A percentile compares a stretch with the other conserved stretches of the same genome.
These are phyloP conservation scores for Tubulanus polymorphus DNA, from an alignment of 2,888 invertebrate genomes.

Conservation along the genomic window DNA sequence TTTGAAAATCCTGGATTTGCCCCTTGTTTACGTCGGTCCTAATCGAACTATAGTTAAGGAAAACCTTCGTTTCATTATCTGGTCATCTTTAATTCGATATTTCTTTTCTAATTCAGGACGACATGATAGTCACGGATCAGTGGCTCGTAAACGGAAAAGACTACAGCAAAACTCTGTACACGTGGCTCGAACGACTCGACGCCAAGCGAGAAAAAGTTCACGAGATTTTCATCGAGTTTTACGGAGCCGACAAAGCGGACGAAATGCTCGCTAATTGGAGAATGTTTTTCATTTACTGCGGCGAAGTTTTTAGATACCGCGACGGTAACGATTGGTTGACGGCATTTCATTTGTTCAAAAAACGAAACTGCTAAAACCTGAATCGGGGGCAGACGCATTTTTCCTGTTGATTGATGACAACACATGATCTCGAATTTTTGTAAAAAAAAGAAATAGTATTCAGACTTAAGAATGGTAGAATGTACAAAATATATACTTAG, in stretches of 20 bases:
- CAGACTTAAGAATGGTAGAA: too few relatives aligned
- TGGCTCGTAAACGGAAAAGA: slow-evolving; percentile 37
- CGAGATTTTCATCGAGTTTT: slow-evolving; percentile 26
- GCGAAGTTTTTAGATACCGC: slow-evolving; percentile 39
- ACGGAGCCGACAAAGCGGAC: slow-evolving; percentile 29
- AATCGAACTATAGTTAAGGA: too few relatives aligned
- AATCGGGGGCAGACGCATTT: too few relatives aligned
- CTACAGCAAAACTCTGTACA: slow-evolving; percentile 37
- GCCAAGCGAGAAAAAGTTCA: slow-evolving; percentile 29
- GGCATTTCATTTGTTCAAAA: slow-evolving; percentile 35
- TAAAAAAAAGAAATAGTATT: too few relatives aligned
- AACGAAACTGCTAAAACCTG: too few relatives aligned
- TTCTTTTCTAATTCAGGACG: slow-evolving; percentile 26
- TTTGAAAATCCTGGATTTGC: too few relatives aligned
- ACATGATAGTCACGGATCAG: slow-evolving; percentile 31
- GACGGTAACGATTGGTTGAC: slow-evolving; percentile 43
- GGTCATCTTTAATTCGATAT: background rate
- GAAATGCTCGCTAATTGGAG: slow-evolving; percentile 41
- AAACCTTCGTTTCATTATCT: background rate
- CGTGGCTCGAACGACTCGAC: slow-evolving; percentile 33
- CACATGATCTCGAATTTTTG: too few relatives aligned
- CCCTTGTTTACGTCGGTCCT: too few relatives aligned
- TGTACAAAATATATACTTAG: too few relatives aligned
- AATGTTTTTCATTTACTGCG: slow-evolving; percentile 42
- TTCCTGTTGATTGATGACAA: too few relatives aligned